Evolutionary conservation across 2,888 invertebrate genomes (phyloP).

Genomic region (Gisinianus flammeolus): DNA sequence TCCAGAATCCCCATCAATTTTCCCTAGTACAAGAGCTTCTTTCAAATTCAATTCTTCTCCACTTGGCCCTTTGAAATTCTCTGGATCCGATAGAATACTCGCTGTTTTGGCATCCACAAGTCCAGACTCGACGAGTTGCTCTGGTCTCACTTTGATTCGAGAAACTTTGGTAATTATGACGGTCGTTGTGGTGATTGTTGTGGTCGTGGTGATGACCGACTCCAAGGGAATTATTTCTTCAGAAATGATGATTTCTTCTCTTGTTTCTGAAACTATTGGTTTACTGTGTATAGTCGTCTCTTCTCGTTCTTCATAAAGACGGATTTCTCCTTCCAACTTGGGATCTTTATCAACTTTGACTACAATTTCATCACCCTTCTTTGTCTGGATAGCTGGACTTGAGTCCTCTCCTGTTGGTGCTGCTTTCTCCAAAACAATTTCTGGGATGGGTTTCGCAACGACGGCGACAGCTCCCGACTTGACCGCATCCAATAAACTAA

Average conservation of each 20-base stretch:
- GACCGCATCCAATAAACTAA: constrained; percentile 75
- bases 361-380: background rate
- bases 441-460: constrained; percentile 72
- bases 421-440: background rate
- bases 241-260: constrained; percentile 43
- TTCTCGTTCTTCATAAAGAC: background rate
- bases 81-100: constrained; percentile 70
- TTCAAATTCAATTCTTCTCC: constrained; percentile 71
- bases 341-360: background rate
- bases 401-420: background rate
- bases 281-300: background rate
- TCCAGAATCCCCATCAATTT: constrained; percentile 76
- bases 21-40: constrained; percentile 74
- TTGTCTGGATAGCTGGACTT: background rate
- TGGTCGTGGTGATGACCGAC: constrained; percentile 55
- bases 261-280: background rate
- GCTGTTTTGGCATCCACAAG: constrained; percentile 80
- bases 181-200: constrained; percentile 56
- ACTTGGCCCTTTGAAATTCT: constrained; percentile 67
- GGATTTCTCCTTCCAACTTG: background rate
- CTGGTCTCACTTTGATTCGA: constrained; percentile 64
- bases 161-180: constrained; percentile 57
- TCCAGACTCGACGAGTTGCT: constrained; percentile 78
- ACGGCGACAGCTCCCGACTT: constrained; percentile 79
- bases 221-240: constrained; percentile 59